These are phyloP conservation scores for Drosophila baimaii DNA, from an alignment of 1,140 invertebrate genomes.

Conservation along the genomic window DNA sequence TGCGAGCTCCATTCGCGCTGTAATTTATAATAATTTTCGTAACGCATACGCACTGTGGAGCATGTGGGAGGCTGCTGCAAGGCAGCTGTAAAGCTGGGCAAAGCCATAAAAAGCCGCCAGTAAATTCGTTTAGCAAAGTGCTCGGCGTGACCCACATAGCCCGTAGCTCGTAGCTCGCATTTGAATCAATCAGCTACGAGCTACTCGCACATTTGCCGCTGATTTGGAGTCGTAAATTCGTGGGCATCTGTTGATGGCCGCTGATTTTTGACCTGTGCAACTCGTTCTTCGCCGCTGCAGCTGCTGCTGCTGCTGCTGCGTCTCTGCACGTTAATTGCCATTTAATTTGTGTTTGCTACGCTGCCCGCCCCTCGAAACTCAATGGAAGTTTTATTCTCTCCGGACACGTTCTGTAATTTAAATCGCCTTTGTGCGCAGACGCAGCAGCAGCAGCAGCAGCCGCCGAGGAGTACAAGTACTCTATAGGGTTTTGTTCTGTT, in stretches of 20 bases:
- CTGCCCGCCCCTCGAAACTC: slow-evolving; percentile 52
- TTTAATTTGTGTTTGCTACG: slow-evolving; percentile 70
- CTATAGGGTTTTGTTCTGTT: slow-evolving; percentile 56
- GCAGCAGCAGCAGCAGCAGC: slow-evolving; percentile 39
- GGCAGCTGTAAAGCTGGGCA: slow-evolving; percentile 56
- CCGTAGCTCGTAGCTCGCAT: slow-evolving; percentile 16
- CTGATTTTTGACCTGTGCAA: slow-evolving; percentile 53
- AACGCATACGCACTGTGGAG: slow-evolving; percentile 75
- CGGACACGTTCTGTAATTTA: slow-evolving; percentile 79
- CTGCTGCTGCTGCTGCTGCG: slow-evolving; percentile 54
- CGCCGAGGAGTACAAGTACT: slow-evolving; percentile 45
- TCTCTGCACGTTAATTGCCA: slow-evolving; percentile 77
- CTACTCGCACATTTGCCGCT: slow-evolving; percentile 74
- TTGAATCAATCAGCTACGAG: slow-evolving; percentile 78
- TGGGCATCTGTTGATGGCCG: slow-evolving; percentile 34
- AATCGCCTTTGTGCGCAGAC: slow-evolving; percentile 75
- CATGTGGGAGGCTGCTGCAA: slow-evolving; percentile 66
- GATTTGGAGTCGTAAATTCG: slow-evolving; percentile 70
- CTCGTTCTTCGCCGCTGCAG: slow-evolving; percentile 43
- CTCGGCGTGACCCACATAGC: slow-evolving; percentile 48
- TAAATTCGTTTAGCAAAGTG: slow-evolving; percentile 25
- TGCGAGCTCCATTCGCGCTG: slow-evolving; percentile 41
- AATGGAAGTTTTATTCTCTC: slow-evolving; percentile 56
- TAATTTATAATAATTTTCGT: slow-evolving; percentile 80
- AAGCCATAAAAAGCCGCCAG: slow-evolving; percentile 21